Conservation (phyloP, 2,113 vertebrate genomes). For the Azemiops feae region DNA sequence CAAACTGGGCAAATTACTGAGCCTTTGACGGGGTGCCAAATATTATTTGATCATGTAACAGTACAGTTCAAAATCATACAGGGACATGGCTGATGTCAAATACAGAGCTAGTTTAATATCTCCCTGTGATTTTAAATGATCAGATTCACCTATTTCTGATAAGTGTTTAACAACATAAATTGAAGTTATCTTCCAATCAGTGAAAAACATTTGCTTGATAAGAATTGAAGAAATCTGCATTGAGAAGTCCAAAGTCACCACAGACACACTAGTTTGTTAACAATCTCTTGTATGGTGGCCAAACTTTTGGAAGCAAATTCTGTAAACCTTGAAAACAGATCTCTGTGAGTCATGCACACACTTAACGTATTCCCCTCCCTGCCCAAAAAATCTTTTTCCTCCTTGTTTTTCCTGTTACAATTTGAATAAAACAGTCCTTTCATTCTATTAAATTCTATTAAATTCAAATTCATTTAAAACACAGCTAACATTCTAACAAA, state of each 20-base stretch:
- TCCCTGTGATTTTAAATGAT: background rate
- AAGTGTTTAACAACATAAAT: background rate
- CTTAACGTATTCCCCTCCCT: background rate
- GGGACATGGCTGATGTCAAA: background rate
- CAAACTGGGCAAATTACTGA: too few species aligned
- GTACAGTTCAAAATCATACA: background rate
- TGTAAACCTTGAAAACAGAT: background rate
- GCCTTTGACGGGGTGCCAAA: background rate
- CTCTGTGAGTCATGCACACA: background rate
- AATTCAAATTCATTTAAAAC: background rate
- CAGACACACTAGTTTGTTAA: background rate
- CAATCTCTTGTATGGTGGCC: background rate
- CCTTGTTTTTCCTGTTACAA: background rate
- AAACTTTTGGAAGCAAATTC: background rate
- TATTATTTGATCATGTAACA: background rate
- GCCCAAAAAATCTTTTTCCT: background rate
- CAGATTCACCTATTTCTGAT: background rate
- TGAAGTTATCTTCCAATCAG: background rate
- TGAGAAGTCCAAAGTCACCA: background rate
- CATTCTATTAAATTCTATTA: background rate
- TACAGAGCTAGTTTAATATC: background rate
- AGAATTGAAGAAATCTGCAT: background rate
- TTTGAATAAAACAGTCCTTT: background rate
- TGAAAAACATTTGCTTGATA: background rate
- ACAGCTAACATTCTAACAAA: background rate